Base-by-base conservation (phyloP, 2,113 vertebrate genomes). In the Colaptes auratus region DNA sequence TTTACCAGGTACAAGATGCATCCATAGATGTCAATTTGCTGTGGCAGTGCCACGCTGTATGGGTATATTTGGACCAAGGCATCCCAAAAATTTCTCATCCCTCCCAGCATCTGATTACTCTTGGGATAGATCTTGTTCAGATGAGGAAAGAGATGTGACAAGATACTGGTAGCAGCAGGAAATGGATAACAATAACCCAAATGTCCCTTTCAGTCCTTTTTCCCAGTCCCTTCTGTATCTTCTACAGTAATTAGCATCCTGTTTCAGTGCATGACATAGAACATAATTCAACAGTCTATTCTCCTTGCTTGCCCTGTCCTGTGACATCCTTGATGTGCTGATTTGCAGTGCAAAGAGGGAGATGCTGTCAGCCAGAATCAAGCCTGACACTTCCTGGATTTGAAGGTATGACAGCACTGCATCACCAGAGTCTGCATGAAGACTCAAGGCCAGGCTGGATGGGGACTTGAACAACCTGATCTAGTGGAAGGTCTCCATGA, bases 1-100 rank as follows among this genome's bases (percentile, higher is more conserved):
- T 71, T 87, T 73, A 76, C 77, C 93, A 91, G 88, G 60, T 82
- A 60, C 48, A 36, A 92, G 71, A 46, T 83, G 84, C 70, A 91
- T 90, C 63, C 88, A 31, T 52, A 93, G 88, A 2, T 59, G 36
- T 67, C 69, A 59, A 9, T 67, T 82, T 79, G 77, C 28, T 4
- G 3, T 48, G 28, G 50, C 33, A 61, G 14, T 53, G 17, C 44
- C 74, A 15, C n/a, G 76, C 25, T 33, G 31, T n/a, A 15, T 20
- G 50, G 16, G 17, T 84, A 16, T 13, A 42, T 82, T 79, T 73
- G 48, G 48, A 50, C 48, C 59, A 72, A 58, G 14, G 52, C 20
- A 46, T 23, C 59, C 58, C 8, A 7, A 76, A 82, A 80, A 46
- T 33, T 7, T 46, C 55, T 79, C 59, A 46, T 15, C 55, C 50